phyloP scores from a whole-genome alignment of 2,113 vertebrate species.

The Calidris pygmaea region DNA sequence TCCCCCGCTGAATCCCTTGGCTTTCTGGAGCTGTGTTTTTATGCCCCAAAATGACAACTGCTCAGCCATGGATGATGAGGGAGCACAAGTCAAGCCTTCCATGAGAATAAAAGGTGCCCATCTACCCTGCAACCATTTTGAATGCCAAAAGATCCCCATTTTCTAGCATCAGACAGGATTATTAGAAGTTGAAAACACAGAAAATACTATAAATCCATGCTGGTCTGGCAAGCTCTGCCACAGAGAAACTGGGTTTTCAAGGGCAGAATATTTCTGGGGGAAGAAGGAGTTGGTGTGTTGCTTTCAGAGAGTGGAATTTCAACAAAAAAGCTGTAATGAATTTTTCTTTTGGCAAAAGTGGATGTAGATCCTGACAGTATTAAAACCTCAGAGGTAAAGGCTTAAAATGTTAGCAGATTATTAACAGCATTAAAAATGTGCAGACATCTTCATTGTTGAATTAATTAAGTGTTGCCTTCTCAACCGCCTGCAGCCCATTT shows the following conservation, averaged over 20 bases:
- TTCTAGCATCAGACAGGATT: not conserved
- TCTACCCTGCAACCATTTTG: not conserved
- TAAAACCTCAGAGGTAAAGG: not conserved
- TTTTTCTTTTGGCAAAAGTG: constrained; percentile 17
- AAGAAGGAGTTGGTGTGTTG: not conserved
- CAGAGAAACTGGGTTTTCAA: not conserved
- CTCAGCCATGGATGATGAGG: not conserved
- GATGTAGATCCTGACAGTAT: not conserved
- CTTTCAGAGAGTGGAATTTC: not conserved
- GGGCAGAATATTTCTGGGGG: not conserved
- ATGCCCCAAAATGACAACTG: not conserved
- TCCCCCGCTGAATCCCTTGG: not conserved
- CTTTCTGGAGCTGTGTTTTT: not conserved
- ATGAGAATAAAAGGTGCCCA: not conserved
- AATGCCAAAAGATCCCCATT: not conserved
- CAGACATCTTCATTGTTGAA: not conserved
- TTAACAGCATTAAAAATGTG: not conserved
- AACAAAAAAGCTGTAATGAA: not conserved
- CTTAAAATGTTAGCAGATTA: not conserved
- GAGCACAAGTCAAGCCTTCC: not conserved
- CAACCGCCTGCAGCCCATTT: not conserved
- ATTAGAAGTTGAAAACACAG: not conserved
- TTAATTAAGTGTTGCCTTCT: not conserved
- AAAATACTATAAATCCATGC: not conserved
- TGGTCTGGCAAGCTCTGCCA: not conserved